Evolutionary conservation across 2,888 invertebrate genomes (phyloP).

Genomic region (Phengaris alcon): DNA sequence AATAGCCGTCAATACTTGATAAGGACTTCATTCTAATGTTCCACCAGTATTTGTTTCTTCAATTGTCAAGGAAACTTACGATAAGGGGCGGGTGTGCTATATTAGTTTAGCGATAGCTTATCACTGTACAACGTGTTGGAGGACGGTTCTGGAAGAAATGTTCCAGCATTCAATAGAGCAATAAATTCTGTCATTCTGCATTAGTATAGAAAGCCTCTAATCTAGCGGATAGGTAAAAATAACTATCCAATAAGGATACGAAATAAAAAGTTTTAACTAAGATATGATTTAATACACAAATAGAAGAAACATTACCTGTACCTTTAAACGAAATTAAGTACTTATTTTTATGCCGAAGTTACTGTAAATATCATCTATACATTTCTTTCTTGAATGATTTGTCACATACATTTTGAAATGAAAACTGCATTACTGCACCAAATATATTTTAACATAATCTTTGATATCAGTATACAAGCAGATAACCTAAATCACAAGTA

Average conservation of each 20-base stretch:
- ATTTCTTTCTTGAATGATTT: not conserved
- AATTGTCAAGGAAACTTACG: conserved; percentile 25
- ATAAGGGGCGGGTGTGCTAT: conserved; percentile 23
- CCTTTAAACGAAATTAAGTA: too few relatives aligned
- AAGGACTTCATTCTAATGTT: conserved; percentile 18
- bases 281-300: too few relatives aligned
- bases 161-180: not conserved
- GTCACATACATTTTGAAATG: conserved; percentile 1
- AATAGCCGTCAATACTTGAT: not conserved
- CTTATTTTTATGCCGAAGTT: too few relatives aligned
- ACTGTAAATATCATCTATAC: too few relatives aligned
- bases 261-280: too few relatives aligned
- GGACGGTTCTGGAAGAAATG: not conserved
- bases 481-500: conserved; percentile 27
- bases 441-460: conserved; percentile 27
- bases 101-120: conserved; percentile 17
- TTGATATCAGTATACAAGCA: conserved; percentile 25
- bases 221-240: too few relatives aligned
- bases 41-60: conserved; percentile 20
- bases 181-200: not conserved
- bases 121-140: conserved; percentile 2
- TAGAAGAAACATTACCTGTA: too few relatives aligned
- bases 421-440: conserved; percentile 24
- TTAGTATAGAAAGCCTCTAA: not conserved
- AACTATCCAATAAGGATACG: too few relatives aligned